phyloP scores from a whole-genome alignment of 1,140 invertebrate species.

The Formica exsecta region DNA sequence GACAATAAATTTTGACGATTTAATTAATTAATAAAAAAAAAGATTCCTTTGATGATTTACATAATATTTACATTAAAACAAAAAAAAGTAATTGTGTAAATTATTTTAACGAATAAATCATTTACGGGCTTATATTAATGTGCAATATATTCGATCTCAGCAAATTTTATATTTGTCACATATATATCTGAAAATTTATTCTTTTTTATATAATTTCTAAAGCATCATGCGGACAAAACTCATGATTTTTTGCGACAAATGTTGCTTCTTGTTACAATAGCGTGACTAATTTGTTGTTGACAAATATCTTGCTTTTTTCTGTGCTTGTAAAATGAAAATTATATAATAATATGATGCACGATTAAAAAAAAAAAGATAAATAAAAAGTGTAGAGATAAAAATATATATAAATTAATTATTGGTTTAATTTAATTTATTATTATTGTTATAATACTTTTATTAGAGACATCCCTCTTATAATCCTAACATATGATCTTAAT shows the following conservation, averaged over 20 bases:
- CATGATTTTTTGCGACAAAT: neutral
- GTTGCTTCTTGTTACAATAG: neutral
- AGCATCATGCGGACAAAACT: neutral
- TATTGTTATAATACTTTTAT: neutral
- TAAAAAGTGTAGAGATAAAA: neutral
- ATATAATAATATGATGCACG: neutral
- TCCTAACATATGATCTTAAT: neutral
- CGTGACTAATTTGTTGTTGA: neutral
- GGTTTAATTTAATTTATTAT: neutral
- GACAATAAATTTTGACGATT: neutral
- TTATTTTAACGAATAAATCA: conserved; percentile 23
- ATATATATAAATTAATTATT: neutral
- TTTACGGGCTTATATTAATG: conserved; percentile 4
- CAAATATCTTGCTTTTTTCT: neutral
- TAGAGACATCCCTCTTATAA: neutral
- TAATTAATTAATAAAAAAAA: too few relatives aligned
- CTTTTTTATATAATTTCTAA: conserved; percentile 25
- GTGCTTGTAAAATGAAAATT: neutral
- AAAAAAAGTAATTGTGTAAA: neutral
- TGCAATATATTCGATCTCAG: neutral
- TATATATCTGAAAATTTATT: neutral
- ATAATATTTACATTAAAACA: neutral
- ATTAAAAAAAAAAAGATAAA: neutral
- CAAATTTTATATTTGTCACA: conserved; percentile 10
- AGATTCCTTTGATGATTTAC: neutral